Conservation (phyloP, 1,140 invertebrate species). For the Philopotamus ludificatus region DNA sequence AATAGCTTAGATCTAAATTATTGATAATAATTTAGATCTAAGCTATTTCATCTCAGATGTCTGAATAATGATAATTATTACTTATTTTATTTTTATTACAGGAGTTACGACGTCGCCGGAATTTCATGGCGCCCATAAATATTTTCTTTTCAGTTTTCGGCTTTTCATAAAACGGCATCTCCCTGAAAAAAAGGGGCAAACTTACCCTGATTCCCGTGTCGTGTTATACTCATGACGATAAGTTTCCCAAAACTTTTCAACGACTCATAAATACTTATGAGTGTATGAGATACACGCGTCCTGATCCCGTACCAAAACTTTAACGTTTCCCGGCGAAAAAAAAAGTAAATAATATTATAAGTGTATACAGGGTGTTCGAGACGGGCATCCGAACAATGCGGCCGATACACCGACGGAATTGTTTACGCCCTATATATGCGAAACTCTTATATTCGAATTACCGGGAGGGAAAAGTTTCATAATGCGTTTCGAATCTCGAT, state of each 20-base stretch:
- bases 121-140: background rate
- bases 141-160: background rate
- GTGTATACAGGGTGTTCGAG: too few species aligned
- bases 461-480: background rate
- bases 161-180: slow-evolving; percentile 1
- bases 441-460: background rate
- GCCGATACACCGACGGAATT: too few species aligned
- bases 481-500: too few species aligned
- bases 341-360: too few species aligned
- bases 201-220: background rate
- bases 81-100: too few species aligned
- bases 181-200: slow-evolving; percentile 1
- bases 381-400: too few species aligned
- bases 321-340: slow-evolving; percentile 10
- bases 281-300: slow-evolving; percentile 10
- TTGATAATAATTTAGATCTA: too few species aligned
- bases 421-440: background rate
- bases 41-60: too few species aligned
- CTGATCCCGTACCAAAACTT: slow-evolving; percentile 13
- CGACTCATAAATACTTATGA: slow-evolving; percentile 32
- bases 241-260: slow-evolving; percentile 24
- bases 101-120: too few species aligned
- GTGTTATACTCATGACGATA: slow-evolving; percentile 11
- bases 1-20: too few species aligned
- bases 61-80: too few species aligned